Evolutionary conservation across 2,797 vertebrate species (phyloP), one percentile per base, ranked within the genome.

Genomic region (Leucoraja ocellata): DNA sequence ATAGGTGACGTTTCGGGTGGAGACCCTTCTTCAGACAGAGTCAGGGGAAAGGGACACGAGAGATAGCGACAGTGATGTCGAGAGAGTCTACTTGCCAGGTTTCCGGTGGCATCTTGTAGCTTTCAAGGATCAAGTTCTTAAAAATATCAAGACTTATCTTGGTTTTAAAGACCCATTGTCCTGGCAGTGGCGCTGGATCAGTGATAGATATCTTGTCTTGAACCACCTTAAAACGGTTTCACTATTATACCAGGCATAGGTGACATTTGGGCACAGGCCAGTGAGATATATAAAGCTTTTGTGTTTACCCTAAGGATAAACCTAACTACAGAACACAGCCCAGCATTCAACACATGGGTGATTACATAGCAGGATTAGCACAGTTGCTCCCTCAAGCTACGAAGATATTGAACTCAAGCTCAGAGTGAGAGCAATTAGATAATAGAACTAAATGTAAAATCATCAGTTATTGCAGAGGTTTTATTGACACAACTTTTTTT

Each of bases 201-300:
- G 39, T 46, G 39, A 46, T 65, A 14, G 14, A 14, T 21, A 7
- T 54, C 36, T 14, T 81, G 79, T 39, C 23, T 81, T 21, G 9
- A 84, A 61, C 23, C 46, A 46, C 18, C 7, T 54, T 84, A 54
- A 61, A 81, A 81, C 39, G 10, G 3, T 84, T 84, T 61, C 54
- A 84, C 28, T 84, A 58, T 13, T 63, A 58, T 63, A 25, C 5
- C 61, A 63, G 61, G 61, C 54, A n/a, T 25, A 86, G 58, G 61
- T n/a, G 13, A 13, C 54, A n/a, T 25, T 86, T 86, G 58, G 83
- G 61, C 83, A 86, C 83, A n/a, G 83, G 25, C 54, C 83, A n/a
- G 83, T 86, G 83, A 63, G 83, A 86, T 63, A n/a, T 63, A 25
- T n/a, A 63, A 86, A 61, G 25, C 28, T 86, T 86, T 63, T 63